These are phyloP conservation scores for Drosophila albomicans DNA, from an alignment of 1,140 invertebrate species.

Conservation along the genomic window DNA sequence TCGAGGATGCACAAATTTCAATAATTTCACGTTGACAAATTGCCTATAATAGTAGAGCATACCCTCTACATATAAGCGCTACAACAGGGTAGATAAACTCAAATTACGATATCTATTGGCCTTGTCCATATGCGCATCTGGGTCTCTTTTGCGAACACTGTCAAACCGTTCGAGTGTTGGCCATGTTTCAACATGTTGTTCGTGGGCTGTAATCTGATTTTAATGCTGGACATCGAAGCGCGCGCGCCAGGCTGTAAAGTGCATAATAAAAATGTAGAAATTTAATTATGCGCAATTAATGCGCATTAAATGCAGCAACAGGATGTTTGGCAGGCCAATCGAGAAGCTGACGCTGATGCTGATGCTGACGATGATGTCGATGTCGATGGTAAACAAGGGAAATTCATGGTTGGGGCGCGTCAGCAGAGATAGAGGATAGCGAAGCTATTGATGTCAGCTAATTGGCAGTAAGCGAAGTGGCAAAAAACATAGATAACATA, in stretches of 20 bases:
- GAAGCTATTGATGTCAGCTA: constrained; percentile 56
- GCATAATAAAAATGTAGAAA: constrained; percentile 77
- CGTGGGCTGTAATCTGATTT: constrained; percentile 67
- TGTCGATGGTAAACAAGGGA: not conserved
- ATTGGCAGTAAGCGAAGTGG: constrained; percentile 53
- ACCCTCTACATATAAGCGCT: not conserved
- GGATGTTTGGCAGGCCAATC: constrained; percentile 32
- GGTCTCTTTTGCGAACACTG: not conserved
- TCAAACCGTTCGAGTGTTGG: not conserved
- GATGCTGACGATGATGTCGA: too few relatives aligned
- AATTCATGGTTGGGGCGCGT: not conserved
- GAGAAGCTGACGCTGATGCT: not conserved
- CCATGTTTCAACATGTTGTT: constrained; percentile 42
- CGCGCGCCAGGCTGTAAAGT: constrained; percentile 63
- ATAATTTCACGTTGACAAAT: too few relatives aligned
- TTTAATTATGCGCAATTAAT: constrained; percentile 80
- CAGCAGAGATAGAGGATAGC: constrained; percentile 3
- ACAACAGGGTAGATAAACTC: constrained; percentile 1
- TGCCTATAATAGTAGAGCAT: too few relatives aligned
- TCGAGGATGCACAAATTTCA: too few relatives aligned
- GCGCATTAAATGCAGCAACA: constrained; percentile 73
- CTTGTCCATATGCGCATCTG: not conserved
- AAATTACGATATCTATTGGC: constrained; percentile 18
- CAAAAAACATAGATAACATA: constrained; percentile 14
- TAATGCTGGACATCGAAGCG: constrained; percentile 53